Evolutionary conservation across 1,140 invertebrate genomes (phyloP).

Genomic region (Drosophila paulistorum): DNA sequence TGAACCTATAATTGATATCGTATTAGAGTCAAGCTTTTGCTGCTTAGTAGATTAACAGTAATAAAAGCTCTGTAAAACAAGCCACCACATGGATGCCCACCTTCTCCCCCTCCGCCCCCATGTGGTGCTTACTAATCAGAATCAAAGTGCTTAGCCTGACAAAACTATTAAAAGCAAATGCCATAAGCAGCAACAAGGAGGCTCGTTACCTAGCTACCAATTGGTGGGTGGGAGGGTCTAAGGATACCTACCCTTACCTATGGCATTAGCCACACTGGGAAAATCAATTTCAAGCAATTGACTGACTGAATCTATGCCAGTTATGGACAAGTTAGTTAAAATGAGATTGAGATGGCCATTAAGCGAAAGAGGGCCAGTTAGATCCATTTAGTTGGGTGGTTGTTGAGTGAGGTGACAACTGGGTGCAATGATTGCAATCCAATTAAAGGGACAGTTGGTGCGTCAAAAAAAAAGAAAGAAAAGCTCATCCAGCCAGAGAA

Average conservation of each 20-base stretch:
- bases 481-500: constrained; percentile 1
- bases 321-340: constrained; percentile 4
- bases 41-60: constrained; percentile 2
- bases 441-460: constrained; percentile 58
- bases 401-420: constrained; percentile 11
- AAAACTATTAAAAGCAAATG: constrained; percentile 59
- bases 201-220: constrained; percentile 53
- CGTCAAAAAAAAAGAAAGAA: not conserved
- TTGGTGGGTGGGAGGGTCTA: constrained; percentile 14
- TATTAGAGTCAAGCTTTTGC: constrained; percentile 6
- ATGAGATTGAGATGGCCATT: not conserved
- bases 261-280: constrained; percentile 35
- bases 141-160: constrained; percentile 45
- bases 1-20: not conserved
- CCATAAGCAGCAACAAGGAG: not conserved
- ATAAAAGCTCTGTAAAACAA: constrained; percentile 1
- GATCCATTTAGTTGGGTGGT: not conserved
- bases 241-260: constrained; percentile 44
- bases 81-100: constrained; percentile 1
- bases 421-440: constrained; percentile 62
- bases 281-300: constrained; percentile 65
- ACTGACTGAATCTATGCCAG: constrained; percentile 19
- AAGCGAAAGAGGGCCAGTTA: constrained; percentile 2
- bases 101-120: constrained; percentile 13
- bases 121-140: constrained; percentile 1